A percentile compares a stretch with the other conserved stretches of the same genome.
Evolutionary conservation across 2,888 invertebrate genomes (phyloP).

Genomic region (Saturnia pavonia): DNA sequence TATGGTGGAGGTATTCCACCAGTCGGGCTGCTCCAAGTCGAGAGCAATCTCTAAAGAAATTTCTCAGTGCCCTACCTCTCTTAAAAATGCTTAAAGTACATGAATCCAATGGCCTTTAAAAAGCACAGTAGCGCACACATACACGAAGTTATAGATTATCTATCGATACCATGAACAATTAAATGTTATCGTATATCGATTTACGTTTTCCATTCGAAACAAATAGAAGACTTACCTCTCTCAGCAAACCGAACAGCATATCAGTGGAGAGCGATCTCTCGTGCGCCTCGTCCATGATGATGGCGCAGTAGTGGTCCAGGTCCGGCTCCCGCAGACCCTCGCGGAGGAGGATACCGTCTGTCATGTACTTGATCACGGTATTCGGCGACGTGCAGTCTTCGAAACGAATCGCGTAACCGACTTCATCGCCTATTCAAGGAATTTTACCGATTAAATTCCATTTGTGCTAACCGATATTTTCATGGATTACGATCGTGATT

Average conservation of each 20-base stretch:
- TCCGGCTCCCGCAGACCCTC: slow-evolving; percentile 98
- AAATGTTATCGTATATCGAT: too few relatives aligned
- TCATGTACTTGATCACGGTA: slow-evolving; percentile 99
- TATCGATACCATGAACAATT: too few relatives aligned
- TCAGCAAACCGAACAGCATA: slow-evolving; percentile 96
- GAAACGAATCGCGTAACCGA: slow-evolving; percentile 99
- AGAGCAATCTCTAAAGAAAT: too few relatives aligned
- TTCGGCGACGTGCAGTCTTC: slow-evolving; percentile 98
- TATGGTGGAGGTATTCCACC: too few relatives aligned
- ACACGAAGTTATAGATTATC: too few relatives aligned
- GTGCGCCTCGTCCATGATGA: slow-evolving; percentile 99
- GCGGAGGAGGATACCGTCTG: slow-evolving; percentile 97
- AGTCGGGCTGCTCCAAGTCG: too few relatives aligned
- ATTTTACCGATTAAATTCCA: background rate
- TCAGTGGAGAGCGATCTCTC: slow-evolving; percentile 99
- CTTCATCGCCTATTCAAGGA: slow-evolving; percentile 86
- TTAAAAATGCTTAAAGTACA: too few relatives aligned
- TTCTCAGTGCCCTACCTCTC: too few relatives aligned
- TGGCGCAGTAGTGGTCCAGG: slow-evolving; percentile 97
- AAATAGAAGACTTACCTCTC: slow-evolving; percentile 86
- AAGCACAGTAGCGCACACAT: too few relatives aligned
- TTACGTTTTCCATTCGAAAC: background rate
- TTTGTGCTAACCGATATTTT: background rate
- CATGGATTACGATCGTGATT: background rate
- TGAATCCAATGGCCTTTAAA: too few relatives aligned